These are phyloP conservation scores for Barnardius zonarius DNA, from an alignment of 2,113 vertebrate genomes.

Conservation along the genomic window DNA sequence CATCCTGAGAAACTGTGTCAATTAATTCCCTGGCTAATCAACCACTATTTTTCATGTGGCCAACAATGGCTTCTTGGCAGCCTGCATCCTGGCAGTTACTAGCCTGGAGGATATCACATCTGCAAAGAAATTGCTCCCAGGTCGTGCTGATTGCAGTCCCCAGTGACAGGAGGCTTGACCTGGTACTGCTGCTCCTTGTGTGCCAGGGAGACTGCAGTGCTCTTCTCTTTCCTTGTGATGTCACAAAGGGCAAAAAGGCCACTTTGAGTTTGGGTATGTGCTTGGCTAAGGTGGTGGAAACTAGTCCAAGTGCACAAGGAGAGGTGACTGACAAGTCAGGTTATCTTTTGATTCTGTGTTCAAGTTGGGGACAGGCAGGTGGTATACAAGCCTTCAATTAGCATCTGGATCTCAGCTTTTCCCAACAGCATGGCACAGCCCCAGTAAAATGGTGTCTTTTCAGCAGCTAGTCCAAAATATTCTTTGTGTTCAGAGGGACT, in stretches of 20 bases:
- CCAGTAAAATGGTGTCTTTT: not conserved
- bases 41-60: not conserved
- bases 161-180: not conserved
- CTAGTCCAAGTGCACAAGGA: not conserved
- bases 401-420: not conserved
- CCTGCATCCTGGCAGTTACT: not conserved
- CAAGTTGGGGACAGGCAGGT: accelerated
- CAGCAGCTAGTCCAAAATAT: not conserved
- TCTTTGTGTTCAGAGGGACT: not conserved
- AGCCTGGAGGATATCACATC: not conserved
- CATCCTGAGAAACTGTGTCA: not conserved
- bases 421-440: not conserved
- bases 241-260: not conserved
- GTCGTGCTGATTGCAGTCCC: not conserved
- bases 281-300: not conserved
- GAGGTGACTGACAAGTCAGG: not conserved
- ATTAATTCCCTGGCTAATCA: not conserved
- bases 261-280: not conserved
- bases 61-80: accelerated
- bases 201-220: not conserved
- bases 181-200: not conserved
- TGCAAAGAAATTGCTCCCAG: not conserved
- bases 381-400: not conserved
- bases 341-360: not conserved
- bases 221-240: not conserved